Conservation (phyloP, 2,888 invertebrate genomes). For the Drosophila mettleri region DNA sequence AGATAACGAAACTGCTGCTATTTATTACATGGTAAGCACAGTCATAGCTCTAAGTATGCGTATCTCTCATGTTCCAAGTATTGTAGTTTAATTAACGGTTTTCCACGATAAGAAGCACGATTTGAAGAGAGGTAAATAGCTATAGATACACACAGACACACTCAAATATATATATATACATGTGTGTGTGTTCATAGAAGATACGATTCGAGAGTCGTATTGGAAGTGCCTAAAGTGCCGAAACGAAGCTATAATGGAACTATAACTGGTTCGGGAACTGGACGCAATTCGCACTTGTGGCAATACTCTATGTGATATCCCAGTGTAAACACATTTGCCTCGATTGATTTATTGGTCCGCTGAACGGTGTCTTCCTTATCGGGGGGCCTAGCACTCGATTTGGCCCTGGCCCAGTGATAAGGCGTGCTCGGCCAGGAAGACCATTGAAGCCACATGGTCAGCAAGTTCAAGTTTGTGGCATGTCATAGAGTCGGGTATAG, state of each 20-base stretch:
- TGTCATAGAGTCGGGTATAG: background rate
- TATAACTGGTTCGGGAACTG: background rate
- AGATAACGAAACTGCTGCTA: slow-evolving; percentile 6
- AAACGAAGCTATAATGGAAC: background rate
- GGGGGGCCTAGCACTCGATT: slow-evolving; percentile 26
- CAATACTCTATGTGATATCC: slow-evolving; percentile 9
- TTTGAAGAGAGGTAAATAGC: slow-evolving; percentile 39
- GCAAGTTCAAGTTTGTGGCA: slow-evolving; percentile 46
- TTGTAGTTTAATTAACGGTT: slow-evolving; percentile 58
- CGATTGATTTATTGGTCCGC: slow-evolving; percentile 61
- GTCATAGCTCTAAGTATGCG: slow-evolving; percentile 17
- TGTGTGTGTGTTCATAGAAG: background rate
- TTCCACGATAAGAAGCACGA: slow-evolving; percentile 46
- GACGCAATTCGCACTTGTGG: background rate
- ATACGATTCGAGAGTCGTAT: slow-evolving; percentile 21
- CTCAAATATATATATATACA: slow-evolving; percentile 1
- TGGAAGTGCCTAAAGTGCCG: background rate
- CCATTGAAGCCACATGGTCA: slow-evolving; percentile 42
- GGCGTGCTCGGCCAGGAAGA: slow-evolving; percentile 45
- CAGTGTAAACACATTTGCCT: slow-evolving; percentile 37
- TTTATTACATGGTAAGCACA: slow-evolving; percentile 32
- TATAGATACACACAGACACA: slow-evolving; percentile 6
- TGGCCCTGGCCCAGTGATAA: slow-evolving; percentile 64
- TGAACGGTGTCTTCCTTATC: slow-evolving; percentile 47
- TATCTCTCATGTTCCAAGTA: slow-evolving; percentile 42